phyloP scores from a whole-genome alignment of 2,797 vertebrate species.

The Moxostoma hubbsi region DNA sequence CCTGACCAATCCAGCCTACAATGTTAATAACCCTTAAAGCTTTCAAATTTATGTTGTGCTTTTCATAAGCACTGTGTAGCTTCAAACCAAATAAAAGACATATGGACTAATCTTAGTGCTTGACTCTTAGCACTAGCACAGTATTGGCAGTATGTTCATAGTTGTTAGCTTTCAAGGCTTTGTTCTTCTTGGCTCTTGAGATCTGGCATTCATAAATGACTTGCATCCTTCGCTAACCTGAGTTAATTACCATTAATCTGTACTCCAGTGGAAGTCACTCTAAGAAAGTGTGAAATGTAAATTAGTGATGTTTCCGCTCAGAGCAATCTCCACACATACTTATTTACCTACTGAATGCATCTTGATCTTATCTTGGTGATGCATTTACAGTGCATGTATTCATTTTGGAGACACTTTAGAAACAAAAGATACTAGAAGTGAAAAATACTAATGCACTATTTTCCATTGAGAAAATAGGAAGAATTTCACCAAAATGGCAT shows the following conservation, averaged over 20 bases:
- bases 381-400: not conserved
- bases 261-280: not conserved
- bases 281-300: not conserved
- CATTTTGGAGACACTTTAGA: not conserved
- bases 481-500: too few relatives aligned
- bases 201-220: not conserved
- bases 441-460: too few relatives aligned
- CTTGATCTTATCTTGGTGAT: not conserved
- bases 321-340: too few relatives aligned
- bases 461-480: too few relatives aligned
- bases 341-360: too few relatives aligned
- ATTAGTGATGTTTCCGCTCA: too few relatives aligned
- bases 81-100: too few relatives aligned
- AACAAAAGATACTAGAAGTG: too few relatives aligned
- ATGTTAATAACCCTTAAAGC: too few relatives aligned
- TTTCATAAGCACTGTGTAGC: too few relatives aligned
- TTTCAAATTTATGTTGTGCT: too few relatives aligned
- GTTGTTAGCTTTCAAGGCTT: not conserved
- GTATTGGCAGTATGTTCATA: not conserved
- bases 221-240: not conserved
- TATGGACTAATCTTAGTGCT: not conserved
- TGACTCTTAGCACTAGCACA: not conserved
- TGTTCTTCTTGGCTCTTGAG: not conserved
- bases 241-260: slow-evolving; percentile 4
- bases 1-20: too few relatives aligned